A percentile compares a stretch with the other conserved stretches of the same genome.
These are phyloP conservation scores for Drosophila glabriapex DNA, from an alignment of 2,888 invertebrate species.

Conservation along the genomic window DNA sequence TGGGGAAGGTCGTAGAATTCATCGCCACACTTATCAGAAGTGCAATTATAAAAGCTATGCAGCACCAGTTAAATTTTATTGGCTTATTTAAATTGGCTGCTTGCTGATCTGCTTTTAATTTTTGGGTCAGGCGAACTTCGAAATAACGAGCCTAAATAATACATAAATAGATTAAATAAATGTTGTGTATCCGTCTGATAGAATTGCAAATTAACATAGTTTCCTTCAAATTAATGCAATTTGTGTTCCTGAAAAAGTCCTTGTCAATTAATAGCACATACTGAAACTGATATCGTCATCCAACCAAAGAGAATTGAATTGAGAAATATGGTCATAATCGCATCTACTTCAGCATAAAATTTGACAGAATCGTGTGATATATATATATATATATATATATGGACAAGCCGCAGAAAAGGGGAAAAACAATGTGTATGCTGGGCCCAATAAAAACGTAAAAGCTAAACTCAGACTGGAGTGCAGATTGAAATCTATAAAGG, in stretches of 20 bases:
- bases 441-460: too few species aligned
- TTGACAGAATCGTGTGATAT: not conserved
- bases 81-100: conserved; percentile 20
- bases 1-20: conserved; percentile 13
- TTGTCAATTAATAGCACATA: not conserved
- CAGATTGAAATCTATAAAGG: not conserved
- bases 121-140: not conserved
- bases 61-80: conserved; percentile 33
- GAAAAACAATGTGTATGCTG: too few species aligned
- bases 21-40: conserved; percentile 63
- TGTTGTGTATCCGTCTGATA: not conserved
- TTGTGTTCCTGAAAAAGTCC: not conserved
- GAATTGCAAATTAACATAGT: not conserved
- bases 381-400: not conserved
- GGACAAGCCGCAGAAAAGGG: too few species aligned
- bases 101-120: conserved; percentile 9
- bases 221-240: not conserved
- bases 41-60: conserved; percentile 65
- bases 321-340: not conserved
- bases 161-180: not conserved
- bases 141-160: not conserved
- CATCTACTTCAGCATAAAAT: not conserved
- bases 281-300: not conserved
- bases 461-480: not conserved
- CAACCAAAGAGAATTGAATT: too few species aligned